Base-by-base conservation (phyloP, 1,140 invertebrate species). In the Acyrthosiphon pisum region DNA sequence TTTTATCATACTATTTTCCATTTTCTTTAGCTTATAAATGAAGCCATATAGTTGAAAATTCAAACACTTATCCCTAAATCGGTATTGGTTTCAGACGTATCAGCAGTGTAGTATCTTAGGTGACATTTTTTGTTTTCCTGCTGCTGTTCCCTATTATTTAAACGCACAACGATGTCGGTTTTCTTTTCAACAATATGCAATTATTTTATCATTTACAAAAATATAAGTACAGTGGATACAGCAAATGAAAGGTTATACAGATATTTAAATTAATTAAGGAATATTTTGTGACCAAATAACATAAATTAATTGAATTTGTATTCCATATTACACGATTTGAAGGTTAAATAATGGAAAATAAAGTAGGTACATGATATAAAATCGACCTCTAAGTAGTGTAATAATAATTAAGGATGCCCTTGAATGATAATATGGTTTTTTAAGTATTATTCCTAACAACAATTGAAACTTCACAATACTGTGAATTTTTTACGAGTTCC, bases 401-500 rank as follows among this genome's bases (percentile, higher is more conserved):
- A 90, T 60, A 60, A 90, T 60, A 60, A 90, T 90, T 90, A 90
- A 90, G 22, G 35, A 30, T 6, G 88, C 23, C 88, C 88, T 90
- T 90, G 88, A 37, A 88, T n/a, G 87, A 41, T n/a, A 48, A 48
- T 87, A 48, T 87, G 46, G 0, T 46, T 87, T 87, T n/a, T 88
- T 88, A 20, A n/a, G 14, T 35, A 88, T 88, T 50, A 50, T 50
- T 53, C n/a, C n/a, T 2, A 53, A 89, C 53, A 90, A 56, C 53
- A 60, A 90, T 90, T 56, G 35, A 90, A 90, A 90, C 56, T 41
- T 35, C n/a, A 89, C 48, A 89, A 89, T 89, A 53, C n/a, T 60
- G 53, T 41, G 53, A 90, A 90, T 56, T 90, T 90, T 90, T 41
- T 46, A 37, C 26, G 53, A 26, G 50, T 90, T 90, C 88, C 37